phyloP scores from a whole-genome alignment of 2,113 vertebrate species.

The Probosciger aterrimus region DNA sequence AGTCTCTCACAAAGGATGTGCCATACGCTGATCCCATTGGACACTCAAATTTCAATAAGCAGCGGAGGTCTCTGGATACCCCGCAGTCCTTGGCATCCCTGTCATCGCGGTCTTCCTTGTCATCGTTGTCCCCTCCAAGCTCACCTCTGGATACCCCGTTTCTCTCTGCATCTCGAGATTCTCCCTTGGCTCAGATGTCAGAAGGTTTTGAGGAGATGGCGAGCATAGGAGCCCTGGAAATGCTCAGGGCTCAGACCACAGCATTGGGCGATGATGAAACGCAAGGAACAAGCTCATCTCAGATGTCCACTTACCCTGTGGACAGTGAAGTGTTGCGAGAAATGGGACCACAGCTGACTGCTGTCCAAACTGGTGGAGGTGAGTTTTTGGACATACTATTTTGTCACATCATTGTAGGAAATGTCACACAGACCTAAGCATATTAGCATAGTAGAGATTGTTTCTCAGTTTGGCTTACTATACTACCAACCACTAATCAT shows the following conservation, averaged over 20 bases:
- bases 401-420: neutral
- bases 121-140: conserved; percentile 92
- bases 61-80: conserved; percentile 87
- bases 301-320: conserved; percentile 41
- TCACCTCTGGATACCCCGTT: conserved; percentile 94
- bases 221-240: conserved; percentile 82
- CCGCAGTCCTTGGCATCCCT: conserved; percentile 92
- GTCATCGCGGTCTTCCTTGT: conserved; percentile 93
- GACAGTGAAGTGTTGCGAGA: conserved; percentile 84
- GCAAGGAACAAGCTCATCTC: conserved; percentile 45
- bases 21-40: conserved; percentile 65
- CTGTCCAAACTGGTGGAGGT: conserved; percentile 77
- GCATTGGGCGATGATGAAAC: conserved; percentile 73
- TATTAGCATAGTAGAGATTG: neutral
- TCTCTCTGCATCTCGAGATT: conserved; percentile 87
- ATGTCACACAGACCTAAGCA: neutral
- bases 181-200: conserved; percentile 86
- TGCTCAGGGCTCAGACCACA: conserved; percentile 75
- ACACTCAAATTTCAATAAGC: conserved; percentile 73
- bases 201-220: conserved; percentile 92
- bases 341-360: conserved; percentile 67
- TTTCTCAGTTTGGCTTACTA: neutral
- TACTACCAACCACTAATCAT: neutral
- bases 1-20: conserved; percentile 78
- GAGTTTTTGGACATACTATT: conserved; percentile 1